phyloP scores from a whole-genome alignment of 2,797 vertebrate species.

The Balearica regulorum region DNA sequence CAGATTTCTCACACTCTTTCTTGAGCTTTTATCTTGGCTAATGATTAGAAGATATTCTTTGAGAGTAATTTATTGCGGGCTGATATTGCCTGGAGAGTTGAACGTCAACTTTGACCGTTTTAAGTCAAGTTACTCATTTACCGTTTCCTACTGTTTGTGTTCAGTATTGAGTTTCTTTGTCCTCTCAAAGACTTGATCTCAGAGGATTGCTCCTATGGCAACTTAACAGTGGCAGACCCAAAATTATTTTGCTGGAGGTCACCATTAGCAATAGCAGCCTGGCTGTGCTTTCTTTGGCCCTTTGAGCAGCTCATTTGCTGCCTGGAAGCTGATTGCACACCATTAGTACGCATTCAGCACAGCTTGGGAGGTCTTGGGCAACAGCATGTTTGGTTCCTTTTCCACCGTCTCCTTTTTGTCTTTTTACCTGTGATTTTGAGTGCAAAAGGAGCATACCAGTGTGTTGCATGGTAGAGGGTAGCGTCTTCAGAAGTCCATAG shows the following conservation, averaged over 20 bases:
- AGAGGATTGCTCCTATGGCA: not conserved
- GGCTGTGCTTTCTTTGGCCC: not conserved
- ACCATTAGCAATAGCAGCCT: not conserved
- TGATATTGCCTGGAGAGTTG: slow-evolving; percentile 50
- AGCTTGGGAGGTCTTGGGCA: not conserved
- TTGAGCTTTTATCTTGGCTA: slow-evolving; percentile 51
- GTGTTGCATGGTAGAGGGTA: not conserved
- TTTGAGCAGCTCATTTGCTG: not conserved
- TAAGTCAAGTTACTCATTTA: slow-evolving; percentile 44
- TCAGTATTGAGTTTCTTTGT: not conserved
- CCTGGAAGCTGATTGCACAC: not conserved
- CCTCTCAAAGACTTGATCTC: not conserved
- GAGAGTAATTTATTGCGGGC: slow-evolving; percentile 43
- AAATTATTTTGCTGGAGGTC: not conserved
- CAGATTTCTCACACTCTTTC: no score
- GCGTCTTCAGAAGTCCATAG: not conserved
- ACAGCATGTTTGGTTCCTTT: not conserved
- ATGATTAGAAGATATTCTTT: slow-evolving; percentile 49
- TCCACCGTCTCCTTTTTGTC: not conserved
- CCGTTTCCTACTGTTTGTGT: not conserved
- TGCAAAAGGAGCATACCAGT: not conserved
- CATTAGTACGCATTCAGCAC: not conserved
- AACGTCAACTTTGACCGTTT: slow-evolving; percentile 35
- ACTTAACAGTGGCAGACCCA: not conserved
- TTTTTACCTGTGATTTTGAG: not conserved